These are phyloP conservation scores for Plagiodera versicolora DNA, from an alignment of 2,888 invertebrate genomes.

Conservation along the genomic window DNA sequence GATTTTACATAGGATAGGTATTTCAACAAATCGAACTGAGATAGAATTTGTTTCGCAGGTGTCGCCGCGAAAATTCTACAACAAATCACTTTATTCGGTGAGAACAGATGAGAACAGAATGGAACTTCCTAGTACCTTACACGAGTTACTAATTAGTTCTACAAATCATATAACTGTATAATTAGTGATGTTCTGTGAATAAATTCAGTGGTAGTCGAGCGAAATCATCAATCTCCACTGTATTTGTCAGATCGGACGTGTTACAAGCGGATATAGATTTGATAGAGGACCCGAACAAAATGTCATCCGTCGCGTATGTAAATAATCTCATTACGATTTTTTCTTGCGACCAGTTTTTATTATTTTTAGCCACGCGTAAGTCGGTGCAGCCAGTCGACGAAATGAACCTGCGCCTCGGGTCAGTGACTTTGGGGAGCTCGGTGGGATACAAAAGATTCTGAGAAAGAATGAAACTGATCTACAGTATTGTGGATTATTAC, in stretches of 20 bases:
- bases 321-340: slow-evolving; percentile 18
- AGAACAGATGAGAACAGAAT: no score
- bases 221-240: slow-evolving; percentile 19
- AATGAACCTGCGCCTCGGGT: background rate
- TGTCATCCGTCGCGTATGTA: slow-evolving; percentile 20
- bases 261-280: background rate
- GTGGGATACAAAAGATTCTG: background rate
- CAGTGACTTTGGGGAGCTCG: background rate
- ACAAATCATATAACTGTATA: no score
- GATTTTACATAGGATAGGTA: no score
- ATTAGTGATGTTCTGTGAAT: slow-evolving; percentile 16
- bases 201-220: slow-evolving; percentile 19
- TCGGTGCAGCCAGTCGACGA: slow-evolving; percentile 15
- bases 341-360: slow-evolving; percentile 15
- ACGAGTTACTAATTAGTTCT: no score
- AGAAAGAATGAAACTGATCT: background rate
- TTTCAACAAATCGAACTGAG: no score
- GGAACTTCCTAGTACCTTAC: no score
- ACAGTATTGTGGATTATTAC: background rate
- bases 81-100: no score
- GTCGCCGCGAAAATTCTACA: no score
- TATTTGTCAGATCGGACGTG: slow-evolving; percentile 14
- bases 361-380: slow-evolving; percentile 10
- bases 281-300: slow-evolving; percentile 11
- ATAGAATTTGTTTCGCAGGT: no score